phyloP scores from a whole-genome alignment of 2,797 vertebrate genomes.

The Trachurus trachurus region DNA sequence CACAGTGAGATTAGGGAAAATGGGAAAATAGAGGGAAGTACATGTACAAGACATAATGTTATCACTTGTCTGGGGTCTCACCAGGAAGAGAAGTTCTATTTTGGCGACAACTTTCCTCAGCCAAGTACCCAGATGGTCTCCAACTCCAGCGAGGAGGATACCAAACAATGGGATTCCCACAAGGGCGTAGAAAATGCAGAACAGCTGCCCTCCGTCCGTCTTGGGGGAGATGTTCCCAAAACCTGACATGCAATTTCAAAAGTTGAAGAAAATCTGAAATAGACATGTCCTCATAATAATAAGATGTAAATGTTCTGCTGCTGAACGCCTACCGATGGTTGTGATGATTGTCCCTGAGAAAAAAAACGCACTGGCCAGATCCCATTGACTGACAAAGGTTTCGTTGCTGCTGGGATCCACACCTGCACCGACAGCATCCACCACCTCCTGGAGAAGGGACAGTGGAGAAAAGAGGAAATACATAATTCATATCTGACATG shows the following conservation, averaged over 20 bases:
- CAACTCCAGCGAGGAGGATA: slow-evolving; percentile 91
- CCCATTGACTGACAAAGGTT: slow-evolving; percentile 88
- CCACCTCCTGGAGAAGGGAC: slow-evolving; percentile 84
- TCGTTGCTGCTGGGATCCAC: slow-evolving; percentile 84
- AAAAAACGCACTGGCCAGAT: slow-evolving; percentile 93
- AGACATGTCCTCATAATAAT: background rate
- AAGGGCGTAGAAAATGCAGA: slow-evolving; percentile 94
- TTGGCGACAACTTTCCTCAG: slow-evolving; percentile 89
- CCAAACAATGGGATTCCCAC: slow-evolving; percentile 94
- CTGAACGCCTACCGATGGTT: slow-evolving; percentile 88
- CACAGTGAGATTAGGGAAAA: background rate
- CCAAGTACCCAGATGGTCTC: slow-evolving; percentile 92
- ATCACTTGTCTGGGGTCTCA: slow-evolving; percentile 74
- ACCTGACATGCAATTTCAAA: slow-evolving; percentile 78
- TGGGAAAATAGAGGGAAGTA: no score
- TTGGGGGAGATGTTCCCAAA: slow-evolving; percentile 94
- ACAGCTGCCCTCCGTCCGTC: slow-evolving; percentile 90
- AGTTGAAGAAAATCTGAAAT: background rate
- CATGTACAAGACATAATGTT: no score
- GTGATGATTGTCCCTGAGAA: slow-evolving; percentile 96
- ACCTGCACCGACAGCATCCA: slow-evolving; percentile 86
- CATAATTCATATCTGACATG: background rate
- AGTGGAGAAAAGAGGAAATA: background rate
- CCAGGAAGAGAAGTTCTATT: slow-evolving; percentile 92
- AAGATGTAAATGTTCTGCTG: background rate